Evolutionary conservation across 2,113 vertebrate genomes (phyloP), one percentile per base, ranked within the genome.

Genomic region (Clarias macrocephalus): DNA sequence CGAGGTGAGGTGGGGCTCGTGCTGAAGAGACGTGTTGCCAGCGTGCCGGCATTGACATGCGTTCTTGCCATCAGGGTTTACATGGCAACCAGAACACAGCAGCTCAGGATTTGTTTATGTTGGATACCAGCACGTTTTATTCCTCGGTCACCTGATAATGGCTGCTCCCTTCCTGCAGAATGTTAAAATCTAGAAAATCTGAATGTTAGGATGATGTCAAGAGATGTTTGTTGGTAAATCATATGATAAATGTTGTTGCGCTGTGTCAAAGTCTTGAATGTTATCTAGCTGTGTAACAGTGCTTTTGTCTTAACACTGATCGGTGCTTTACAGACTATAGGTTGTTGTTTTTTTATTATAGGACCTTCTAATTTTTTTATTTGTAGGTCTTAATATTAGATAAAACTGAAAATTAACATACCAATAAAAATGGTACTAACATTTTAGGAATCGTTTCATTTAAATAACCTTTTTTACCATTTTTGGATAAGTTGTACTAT

Each of bases 81-180:
- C 89, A 88, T 90, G 85, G 87, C 87, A 90, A 88, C 87, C 21
- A 62, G 76, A 28, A 62, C 63, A 82, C 60, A 88, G 66, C 60
- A 37, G 76, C 48, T 72, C 21, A 63, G 76, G 82, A 88, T 60
- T 80, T 83, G 65, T 84, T 87, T 82, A 65, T 76, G 60, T 76
- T 42, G 59, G 75, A 54, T 79, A 57, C 76, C 48, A 54, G 57
- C 23, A 84, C 82, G 13, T 73, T 77, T 57, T 54, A 37, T 48
- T 81, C 65, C 30, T 54, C 33, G 60, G 33, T 42, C 21, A 0
- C 30, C 79, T 48, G 30, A 59, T 72, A 1, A 57, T 66, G 65
- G 25, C 15, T 52, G 81, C 60, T 79, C 60, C 68, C 80, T 56
- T 63, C 33, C 11, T 76, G n/a, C 19, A 76, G 23, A 75, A 63